Base-by-base conservation (phyloP, 2,797 vertebrate genomes). In the Anisognathus igniventris region DNA sequence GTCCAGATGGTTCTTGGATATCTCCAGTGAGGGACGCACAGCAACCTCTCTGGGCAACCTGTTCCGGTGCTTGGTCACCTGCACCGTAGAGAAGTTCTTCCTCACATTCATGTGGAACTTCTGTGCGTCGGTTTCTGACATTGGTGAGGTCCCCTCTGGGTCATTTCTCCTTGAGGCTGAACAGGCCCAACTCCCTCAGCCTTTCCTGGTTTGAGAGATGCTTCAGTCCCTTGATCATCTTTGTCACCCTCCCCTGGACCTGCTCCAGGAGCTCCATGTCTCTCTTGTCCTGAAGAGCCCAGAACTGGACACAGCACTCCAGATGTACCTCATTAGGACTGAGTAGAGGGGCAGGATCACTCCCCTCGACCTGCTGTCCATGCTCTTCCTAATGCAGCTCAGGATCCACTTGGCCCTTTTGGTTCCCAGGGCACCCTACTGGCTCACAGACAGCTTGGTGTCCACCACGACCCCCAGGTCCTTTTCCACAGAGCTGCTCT, bases 51-150 rank as follows among this genome's bases (percentile, higher is more conserved):
- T 50, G 70, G 35, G 14, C 31, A 66, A 1, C 4, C 17, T 50
- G 2, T 31, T 57, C 37, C 7, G 3, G 37, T 15, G 35, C 61
- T 42, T 0, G 0, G 18, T 74, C 14, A 66, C 31, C 1, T 0
- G 0, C 14, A 13, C 18, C 44, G 14, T 12, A 28, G n/a, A 7
- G 11, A 4, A 42, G 22, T 27, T 66, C 25, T 66, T 66, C 25
- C 5, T 40, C 37, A 22, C 7, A 3, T 35, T 44, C 12, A 2
- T 19, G 18, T 50, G 70, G 22, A 50, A 18, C 9, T 58, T 66
- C 18, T 44, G 37, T 25, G 27, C 19, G 15, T 50, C 27, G 23
- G 18, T 66, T 74, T 66, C 22, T 50, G 37, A 35, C 53, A 27
- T 23, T 19, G 61, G 28, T 39, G 33, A 54, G 15, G 47, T 53